phyloP scores from a whole-genome alignment of 2,888 invertebrate genomes.

The Luperina nickerlii region DNA sequence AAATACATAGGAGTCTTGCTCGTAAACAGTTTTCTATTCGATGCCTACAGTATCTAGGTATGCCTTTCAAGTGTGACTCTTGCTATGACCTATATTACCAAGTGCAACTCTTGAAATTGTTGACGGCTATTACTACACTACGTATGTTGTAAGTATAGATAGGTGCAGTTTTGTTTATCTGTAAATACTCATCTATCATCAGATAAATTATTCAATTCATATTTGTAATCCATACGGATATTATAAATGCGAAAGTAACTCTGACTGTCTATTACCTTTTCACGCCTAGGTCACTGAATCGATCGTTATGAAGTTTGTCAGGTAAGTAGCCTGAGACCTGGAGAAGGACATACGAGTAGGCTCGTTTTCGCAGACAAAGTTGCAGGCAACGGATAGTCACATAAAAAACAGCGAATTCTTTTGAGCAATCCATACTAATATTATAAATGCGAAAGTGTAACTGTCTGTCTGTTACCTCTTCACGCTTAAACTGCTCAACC shows the following conservation, averaged over 20 bases:
- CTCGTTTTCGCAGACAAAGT: neutral
- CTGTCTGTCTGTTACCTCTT: too few species aligned
- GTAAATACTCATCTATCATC: neutral
- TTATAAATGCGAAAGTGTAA: too few species aligned
- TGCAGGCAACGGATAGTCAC: neutral
- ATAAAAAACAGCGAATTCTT: neutral
- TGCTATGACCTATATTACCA: neutral
- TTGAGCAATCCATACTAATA: neutral
- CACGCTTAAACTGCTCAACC: too few species aligned
- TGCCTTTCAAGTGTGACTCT: neutral
- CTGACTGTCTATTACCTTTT: neutral
- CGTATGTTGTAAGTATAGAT: neutral
- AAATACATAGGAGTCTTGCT: neutral
- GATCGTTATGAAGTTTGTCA: neutral
- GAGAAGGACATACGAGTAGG: too few species aligned
- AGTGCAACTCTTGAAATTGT: conserved; percentile 2
- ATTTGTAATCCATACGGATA: neutral
- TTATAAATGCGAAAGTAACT: neutral
- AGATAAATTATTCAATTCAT: neutral
- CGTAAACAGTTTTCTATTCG: neutral
- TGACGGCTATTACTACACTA: neutral
- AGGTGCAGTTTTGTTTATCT: neutral
- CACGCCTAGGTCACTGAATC: neutral
- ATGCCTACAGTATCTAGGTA: neutral
- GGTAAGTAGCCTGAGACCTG: neutral